Conservation (phyloP, 2,113 vertebrate species). For the Desmodus rotundus region DNA sequence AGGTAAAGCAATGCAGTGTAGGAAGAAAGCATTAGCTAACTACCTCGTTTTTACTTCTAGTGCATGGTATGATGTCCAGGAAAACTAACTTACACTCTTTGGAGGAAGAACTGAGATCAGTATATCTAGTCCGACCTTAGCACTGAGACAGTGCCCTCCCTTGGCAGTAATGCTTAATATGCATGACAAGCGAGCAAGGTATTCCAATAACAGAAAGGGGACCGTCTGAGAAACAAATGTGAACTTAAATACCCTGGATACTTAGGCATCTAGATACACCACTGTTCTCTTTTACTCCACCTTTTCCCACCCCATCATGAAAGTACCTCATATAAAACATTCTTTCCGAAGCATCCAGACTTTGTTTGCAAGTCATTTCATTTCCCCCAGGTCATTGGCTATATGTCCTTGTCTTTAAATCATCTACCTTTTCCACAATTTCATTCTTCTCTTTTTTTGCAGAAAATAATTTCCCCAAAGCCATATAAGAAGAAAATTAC, state of each 20-base stretch:
- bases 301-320: neutral
- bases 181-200: neutral
- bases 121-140: constrained; percentile 43
- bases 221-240: neutral
- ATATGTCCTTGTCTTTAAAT: constrained; percentile 30
- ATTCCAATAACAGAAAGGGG: neutral
- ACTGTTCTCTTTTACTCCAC: neutral
- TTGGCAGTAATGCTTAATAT: neutral
- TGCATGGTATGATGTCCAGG: constrained; percentile 31
- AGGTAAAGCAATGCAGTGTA: neutral
- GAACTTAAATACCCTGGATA: neutral
- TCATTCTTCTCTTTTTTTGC: constrained; percentile 2
- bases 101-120: constrained; percentile 58
- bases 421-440: neutral
- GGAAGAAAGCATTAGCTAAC: constrained; percentile 43
- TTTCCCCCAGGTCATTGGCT: neutral
- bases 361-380: constrained; percentile 1
- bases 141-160: constrained; percentile 24
- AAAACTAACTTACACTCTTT: constrained; percentile 55
- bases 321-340: constrained; percentile 15
- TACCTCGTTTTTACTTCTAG: constrained; percentile 38
- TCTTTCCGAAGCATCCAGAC: neutral
- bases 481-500: neutral
- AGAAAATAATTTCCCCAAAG: constrained; percentile 57
- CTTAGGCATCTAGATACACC: neutral